phyloP scores from a whole-genome alignment of 2,797 vertebrate genomes.

The Channa striata region DNA sequence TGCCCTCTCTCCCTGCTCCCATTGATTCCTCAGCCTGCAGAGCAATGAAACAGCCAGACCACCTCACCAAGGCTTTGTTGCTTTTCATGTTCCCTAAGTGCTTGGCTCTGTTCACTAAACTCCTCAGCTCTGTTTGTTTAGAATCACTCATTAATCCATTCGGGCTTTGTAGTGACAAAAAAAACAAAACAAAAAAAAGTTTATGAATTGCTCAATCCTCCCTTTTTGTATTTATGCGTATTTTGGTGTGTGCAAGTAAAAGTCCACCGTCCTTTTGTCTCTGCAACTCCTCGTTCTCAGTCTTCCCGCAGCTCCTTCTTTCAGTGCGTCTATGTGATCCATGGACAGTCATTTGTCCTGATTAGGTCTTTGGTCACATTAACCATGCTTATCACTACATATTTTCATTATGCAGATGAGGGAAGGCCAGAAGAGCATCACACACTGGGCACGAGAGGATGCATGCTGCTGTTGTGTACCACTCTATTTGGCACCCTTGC shows the following conservation, averaged over 20 bases:
- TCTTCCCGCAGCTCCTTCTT: constrained; percentile 37
- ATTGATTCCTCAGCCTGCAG: constrained; percentile 64
- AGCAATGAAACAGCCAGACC: constrained; percentile 66
- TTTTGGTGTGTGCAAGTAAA: constrained; percentile 25
- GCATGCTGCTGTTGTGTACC: constrained; percentile 57
- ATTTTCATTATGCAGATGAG: constrained; percentile 70
- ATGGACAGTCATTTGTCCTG: constrained; percentile 44
- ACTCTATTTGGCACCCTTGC: constrained; percentile 62
- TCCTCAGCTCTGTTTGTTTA: constrained; percentile 72
- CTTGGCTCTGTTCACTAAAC: constrained; percentile 70
- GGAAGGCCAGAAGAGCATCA: constrained; percentile 32
- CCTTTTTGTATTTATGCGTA: constrained; percentile 29
- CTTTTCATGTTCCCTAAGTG: constrained; percentile 75
- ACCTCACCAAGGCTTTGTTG: constrained; percentile 69
- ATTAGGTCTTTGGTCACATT: constrained; percentile 59
- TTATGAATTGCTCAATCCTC: constrained; percentile 36
- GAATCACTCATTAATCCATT: constrained; percentile 59
- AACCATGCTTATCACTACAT: constrained; percentile 56
- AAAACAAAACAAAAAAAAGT: constrained; percentile 24
- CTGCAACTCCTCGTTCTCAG: constrained; percentile 12
- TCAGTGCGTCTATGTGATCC: constrained; percentile 34
- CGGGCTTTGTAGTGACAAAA: constrained; percentile 41
- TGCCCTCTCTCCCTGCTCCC: constrained; percentile 59
- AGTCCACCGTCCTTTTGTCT: constrained; percentile 33
- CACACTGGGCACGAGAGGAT: constrained; percentile 53